A percentile compares a stretch with the other conserved stretches of the same genome.
These are phyloP conservation scores for Leptinotarsa tumamoca DNA, from an alignment of 2,888 invertebrate genomes.

Conservation along the genomic window DNA sequence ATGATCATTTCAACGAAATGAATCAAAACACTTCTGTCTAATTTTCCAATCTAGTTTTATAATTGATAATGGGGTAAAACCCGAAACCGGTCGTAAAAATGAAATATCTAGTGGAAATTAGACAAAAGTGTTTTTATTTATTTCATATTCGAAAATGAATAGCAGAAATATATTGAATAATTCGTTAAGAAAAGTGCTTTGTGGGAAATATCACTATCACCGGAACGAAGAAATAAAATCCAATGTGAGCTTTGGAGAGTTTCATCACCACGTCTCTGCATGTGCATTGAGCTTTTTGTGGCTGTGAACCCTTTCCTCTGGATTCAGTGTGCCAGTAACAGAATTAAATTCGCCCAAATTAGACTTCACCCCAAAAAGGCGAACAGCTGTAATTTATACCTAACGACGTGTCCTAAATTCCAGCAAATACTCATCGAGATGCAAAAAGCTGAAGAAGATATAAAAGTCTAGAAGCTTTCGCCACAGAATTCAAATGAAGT, in stretches of 20 bases:
- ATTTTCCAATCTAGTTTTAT: too few species aligned
- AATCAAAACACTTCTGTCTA: too few species aligned
- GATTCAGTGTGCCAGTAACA: neutral
- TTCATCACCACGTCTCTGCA: neutral
- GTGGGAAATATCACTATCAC: too few species aligned
- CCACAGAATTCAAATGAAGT: constrained; percentile 28
- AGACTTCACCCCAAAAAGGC: neutral
- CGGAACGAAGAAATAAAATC: neutral
- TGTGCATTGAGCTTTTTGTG: neutral
- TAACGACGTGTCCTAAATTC: neutral
- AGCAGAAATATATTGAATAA: too few species aligned
- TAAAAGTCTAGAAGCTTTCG: constrained; percentile 32
- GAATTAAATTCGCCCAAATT: constrained; percentile 5
- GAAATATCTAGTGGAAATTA: too few species aligned
- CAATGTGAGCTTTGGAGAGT: neutral
- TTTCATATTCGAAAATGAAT: too few species aligned
- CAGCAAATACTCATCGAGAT: constrained; percentile 6
- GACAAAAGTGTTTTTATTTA: too few species aligned
- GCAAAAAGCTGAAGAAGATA: constrained; percentile 23
- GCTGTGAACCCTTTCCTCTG: neutral
- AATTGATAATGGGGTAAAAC: too few species aligned
- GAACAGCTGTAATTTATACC: constrained; percentile 12
- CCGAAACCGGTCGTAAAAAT: too few species aligned
- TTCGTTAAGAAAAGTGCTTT: too few species aligned
- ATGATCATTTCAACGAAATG: too few species aligned